phyloP scores from a whole-genome alignment of 2,113 vertebrate genomes.

The Platycercus adscitus region DNA sequence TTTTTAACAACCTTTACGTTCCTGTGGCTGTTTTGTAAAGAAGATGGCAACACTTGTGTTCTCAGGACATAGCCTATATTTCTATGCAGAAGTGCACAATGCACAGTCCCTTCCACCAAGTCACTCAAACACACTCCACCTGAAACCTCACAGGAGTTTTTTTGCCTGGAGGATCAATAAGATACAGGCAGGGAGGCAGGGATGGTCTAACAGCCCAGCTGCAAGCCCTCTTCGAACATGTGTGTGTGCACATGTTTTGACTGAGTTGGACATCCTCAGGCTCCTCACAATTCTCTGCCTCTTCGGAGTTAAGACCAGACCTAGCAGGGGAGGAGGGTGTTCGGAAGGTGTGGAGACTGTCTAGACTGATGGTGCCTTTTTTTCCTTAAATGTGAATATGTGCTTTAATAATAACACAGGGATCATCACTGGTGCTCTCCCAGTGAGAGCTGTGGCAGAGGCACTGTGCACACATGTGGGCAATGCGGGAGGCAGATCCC shows the following conservation, averaged over 20 bases:
- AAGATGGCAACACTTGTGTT: not conserved
- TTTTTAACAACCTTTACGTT: not conserved
- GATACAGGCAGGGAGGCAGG: not conserved
- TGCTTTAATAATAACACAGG: not conserved
- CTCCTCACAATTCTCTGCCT: not conserved
- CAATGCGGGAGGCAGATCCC: not conserved
- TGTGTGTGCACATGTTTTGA: fast-evolving
- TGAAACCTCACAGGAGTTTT: not conserved
- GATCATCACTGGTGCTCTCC: fast-evolving
- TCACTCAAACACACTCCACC: not conserved
- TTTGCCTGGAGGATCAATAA: not conserved
- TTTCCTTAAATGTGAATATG: not conserved
- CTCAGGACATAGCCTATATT: not conserved
- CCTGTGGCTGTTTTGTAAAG: not conserved
- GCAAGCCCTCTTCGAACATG: not conserved
- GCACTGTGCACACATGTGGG: fast-evolving
- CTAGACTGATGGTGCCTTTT: not conserved
- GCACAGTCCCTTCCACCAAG: not conserved
- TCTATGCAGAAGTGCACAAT: not conserved
- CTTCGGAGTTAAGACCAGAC: not conserved
- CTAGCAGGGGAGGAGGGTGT: fast-evolving
- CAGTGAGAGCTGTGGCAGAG: not conserved
- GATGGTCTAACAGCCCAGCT: not conserved
- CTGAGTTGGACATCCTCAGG: not conserved
- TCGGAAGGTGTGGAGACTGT: not conserved